Evolutionary conservation across 2,797 vertebrate genomes (phyloP), one percentile per base, ranked within the genome.

Genomic region (Balearica regulorum): DNA sequence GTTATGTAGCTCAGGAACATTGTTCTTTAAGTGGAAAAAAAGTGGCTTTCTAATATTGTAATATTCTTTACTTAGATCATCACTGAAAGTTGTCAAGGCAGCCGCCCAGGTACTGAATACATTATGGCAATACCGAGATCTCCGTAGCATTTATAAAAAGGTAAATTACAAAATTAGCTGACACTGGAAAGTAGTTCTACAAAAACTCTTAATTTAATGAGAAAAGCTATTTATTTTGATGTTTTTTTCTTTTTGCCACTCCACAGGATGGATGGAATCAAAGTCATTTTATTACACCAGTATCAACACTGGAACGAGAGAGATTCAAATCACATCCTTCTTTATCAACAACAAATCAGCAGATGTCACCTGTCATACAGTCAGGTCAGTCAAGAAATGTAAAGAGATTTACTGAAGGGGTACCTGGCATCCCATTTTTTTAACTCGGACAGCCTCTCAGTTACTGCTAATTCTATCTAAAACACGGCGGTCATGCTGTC

Each of bases 121-220:
- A 0, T 97, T 99, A 75, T 99, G 99, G 99, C 99, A 99, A 97
- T 99, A 99, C 97, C 97, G 99, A 95, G 99, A 99, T 95, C 99
- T 99, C 87, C 99, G 99, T 43, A 98, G 99, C 97, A 99, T 99
- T 97, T 99, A 99, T 95, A 99, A 99, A 97, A 99, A 99, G 98
- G 99, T 99, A 98, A 97, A n/a, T 33, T 35, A 28, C 43, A 70
- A 68, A 82, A 89, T 88, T 39, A 95, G 51, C 89, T 88, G 73
- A 58, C 71, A 6, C 43, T 57, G 80, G 37, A 57, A 91, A 83
- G 61, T 1, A 44, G 46, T 79, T 86, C 70, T 69, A 16, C 62
- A 66, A 33, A 83, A 78, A 4, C 62, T 77, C 76, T 72, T 76
- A n/a, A 54, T 83, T 58, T 92, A 91, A 80, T 83, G 80, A 80